Evolutionary conservation across 2,888 invertebrate species (phyloP).

Genomic region (Cryptosula pallasiana): DNA sequence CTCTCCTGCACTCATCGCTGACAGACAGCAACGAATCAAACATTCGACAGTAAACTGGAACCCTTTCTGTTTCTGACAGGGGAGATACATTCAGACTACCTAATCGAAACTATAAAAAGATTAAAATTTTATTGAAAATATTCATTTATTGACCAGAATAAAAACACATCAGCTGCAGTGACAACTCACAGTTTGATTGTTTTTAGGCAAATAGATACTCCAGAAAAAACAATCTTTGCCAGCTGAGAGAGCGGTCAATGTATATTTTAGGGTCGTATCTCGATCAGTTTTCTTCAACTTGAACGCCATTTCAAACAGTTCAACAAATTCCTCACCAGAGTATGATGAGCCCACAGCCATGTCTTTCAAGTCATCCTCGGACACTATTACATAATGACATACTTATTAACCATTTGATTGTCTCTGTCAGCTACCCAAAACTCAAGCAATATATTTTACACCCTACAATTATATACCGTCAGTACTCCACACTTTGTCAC

Average conservation of each 20-base stretch:
- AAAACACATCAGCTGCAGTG: no score
- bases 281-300: not conserved
- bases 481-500: not conserved
- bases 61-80: not conserved
- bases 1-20: not conserved
- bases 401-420: no score
- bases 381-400: not conserved
- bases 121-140: not conserved
- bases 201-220: conserved; percentile 10
- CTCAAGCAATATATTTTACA: no score
- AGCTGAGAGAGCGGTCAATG: not conserved
- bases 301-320: conserved; percentile 13
- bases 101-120: conserved; percentile 6
- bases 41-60: conserved; percentile 16
- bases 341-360: conserved; percentile 20
- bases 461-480: not conserved
- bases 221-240: conserved; percentile 23
- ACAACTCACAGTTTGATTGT: conserved; percentile 3
- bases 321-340: not conserved
- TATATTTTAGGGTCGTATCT: not conserved
- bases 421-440: not conserved
- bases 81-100: not conserved
- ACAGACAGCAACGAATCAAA: conserved; percentile 12
- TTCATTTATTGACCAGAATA: not conserved
- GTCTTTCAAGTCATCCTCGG: not conserved